Evolutionary conservation across 2,888 invertebrate species (phyloP).

Genomic region (Noctua janthe): DNA sequence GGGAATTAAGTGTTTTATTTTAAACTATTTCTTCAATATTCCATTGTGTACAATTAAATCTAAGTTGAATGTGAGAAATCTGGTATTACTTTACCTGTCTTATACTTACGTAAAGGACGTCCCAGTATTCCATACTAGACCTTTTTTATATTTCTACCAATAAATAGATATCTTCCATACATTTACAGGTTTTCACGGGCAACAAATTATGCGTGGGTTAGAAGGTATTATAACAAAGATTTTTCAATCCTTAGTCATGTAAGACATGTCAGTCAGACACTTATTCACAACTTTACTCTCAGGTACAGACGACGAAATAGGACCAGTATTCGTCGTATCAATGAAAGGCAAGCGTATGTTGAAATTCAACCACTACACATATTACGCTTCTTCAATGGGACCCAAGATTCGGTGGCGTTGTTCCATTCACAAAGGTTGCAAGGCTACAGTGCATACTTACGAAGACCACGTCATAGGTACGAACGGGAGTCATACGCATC

Average conservation of each 20-base stretch:
- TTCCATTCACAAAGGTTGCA: slow-evolving; percentile 56
- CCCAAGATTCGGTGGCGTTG: slow-evolving; percentile 65
- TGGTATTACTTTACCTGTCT: too few relatives aligned
- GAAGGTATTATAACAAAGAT: too few relatives aligned
- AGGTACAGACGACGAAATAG: slow-evolving; percentile 10
- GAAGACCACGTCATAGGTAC: slow-evolving; percentile 50
- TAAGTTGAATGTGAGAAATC: too few relatives aligned
- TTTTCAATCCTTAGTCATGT: too few relatives aligned
- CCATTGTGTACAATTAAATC: too few relatives aligned
- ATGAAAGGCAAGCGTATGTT: slow-evolving; percentile 65
- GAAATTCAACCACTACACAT: slow-evolving; percentile 62
- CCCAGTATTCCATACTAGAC: neutral
- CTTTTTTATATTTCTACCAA: neutral
- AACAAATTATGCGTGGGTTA: neutral
- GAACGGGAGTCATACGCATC: slow-evolving; percentile 54
- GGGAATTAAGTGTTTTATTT: too few relatives aligned
- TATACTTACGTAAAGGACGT: too few relatives aligned
- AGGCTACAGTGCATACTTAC: slow-evolving; percentile 57
- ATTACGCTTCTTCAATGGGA: slow-evolving; percentile 54
- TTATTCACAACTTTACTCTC: too few relatives aligned
- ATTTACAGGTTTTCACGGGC: neutral
- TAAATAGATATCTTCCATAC: neutral
- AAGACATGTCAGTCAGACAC: too few relatives aligned
- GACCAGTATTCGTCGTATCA: slow-evolving; percentile 57
- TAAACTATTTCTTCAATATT: too few relatives aligned